phyloP scores from a whole-genome alignment of 2,797 vertebrate genomes.

The Peromyscus attwateri region DNA sequence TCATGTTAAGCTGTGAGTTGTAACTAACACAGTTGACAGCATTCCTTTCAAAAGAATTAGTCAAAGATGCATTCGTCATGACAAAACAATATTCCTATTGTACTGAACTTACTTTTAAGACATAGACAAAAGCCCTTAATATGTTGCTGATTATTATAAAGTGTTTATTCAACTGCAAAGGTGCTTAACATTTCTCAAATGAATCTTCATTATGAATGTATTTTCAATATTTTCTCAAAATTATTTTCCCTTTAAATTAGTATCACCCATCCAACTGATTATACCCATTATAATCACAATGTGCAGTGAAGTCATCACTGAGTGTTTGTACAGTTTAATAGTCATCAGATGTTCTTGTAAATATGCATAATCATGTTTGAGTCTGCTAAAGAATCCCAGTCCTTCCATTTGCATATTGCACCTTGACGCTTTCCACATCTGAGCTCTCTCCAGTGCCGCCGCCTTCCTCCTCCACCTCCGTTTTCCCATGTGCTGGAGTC shows the following conservation, averaged over 20 bases:
- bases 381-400: neutral
- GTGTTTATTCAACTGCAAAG: constrained; percentile 61
- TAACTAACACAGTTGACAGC: neutral
- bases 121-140: neutral
- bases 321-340: constrained; percentile 51
- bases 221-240: constrained; percentile 65
- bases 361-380: constrained; percentile 43
- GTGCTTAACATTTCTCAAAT: constrained; percentile 48
- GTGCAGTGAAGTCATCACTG: constrained; percentile 56
- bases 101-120: constrained; percentile 55
- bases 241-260: constrained; percentile 65
- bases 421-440: neutral
- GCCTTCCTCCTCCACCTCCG: neutral
- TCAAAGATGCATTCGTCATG: neutral
- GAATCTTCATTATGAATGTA: constrained; percentile 49
- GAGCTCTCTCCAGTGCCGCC: neutral
- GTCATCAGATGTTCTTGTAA: constrained; percentile 62
- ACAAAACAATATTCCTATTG: constrained; percentile 9
- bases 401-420: neutral
- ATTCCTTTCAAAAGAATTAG: constrained; percentile 21
- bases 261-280: constrained; percentile 61
- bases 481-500: neutral
- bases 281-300: constrained; percentile 46
- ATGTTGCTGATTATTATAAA: constrained; percentile 50
- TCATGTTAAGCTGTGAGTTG: neutral